Evolutionary conservation across 2,888 invertebrate species (phyloP), one percentile per base, ranked within the genome.

Genomic region (Strigamia crassipes): DNA sequence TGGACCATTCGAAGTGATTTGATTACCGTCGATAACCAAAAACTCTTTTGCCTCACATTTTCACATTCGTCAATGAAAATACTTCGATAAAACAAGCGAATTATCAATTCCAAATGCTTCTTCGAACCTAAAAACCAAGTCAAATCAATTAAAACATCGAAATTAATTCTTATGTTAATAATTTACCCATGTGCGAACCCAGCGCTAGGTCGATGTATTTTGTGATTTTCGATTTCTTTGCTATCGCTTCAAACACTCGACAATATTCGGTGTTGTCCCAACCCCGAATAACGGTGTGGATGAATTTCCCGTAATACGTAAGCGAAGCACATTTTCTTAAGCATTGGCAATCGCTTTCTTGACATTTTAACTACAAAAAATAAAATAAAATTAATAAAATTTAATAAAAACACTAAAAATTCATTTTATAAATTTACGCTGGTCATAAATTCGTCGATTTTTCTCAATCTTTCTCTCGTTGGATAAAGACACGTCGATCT

Each of bases 181-280:
- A 38, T 1, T 2, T 46, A 46, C 46, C 46, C n/a, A 46, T 13
- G 4, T 46, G 4, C 12, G 46, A 46, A 46, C n/a, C 15, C n/a
- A n/a, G 12, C 15, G 46, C 5, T 1, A 46, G 46, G 2, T 56
- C 21, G 10, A 42, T 21, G n/a, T 15, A 15, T 38, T 21, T 15
- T 13, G 13, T 42, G 41, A 78, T 78, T 23, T 41, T 78, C 18
- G 86, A 86, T 82, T 86, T 82, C 21, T 83, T 78, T 77, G 86
- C 85, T 21, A 88, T 84, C 6, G 85, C 84, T 38, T 87, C 86
- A 83, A 86, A 87, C 0, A 86, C 86, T 81, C 86, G 84, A 27
- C 85, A 84, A 84, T 88, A 88, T 83, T 88, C 88, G 80, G 86
- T 86, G 82, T 88, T 88, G 84, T 88, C 88, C 88, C 88, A 88